Evolutionary conservation across 2,113 vertebrate genomes (phyloP).

Genomic region (Cyrtonyx montezumae): DNA sequence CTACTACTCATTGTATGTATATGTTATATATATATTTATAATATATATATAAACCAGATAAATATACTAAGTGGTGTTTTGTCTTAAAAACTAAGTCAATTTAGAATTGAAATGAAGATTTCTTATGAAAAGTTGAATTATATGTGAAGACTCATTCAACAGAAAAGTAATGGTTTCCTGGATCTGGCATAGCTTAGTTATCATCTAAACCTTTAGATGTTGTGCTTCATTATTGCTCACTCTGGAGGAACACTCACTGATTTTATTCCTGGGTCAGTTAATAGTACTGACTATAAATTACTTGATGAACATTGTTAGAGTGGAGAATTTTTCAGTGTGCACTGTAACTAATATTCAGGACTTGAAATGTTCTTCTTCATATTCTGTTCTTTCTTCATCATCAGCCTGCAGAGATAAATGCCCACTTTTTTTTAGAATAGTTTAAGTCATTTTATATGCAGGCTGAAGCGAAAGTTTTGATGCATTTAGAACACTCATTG

Average conservation of each 20-base stretch:
- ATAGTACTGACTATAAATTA: neutral
- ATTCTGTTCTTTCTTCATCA: slow-evolving; percentile 15
- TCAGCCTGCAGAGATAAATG: slow-evolving; percentile 40
- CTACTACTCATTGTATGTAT: neutral
- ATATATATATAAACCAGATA: neutral
- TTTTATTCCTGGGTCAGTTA: slow-evolving; percentile 6
- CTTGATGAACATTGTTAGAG: neutral
- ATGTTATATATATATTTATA: too few species aligned
- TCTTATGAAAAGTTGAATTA: neutral
- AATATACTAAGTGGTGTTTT: neutral
- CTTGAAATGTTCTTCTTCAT: slow-evolving; percentile 11
- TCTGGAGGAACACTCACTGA: neutral
- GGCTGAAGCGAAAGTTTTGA: slow-evolving; percentile 23
- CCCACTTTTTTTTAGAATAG: neutral
- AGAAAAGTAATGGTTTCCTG: neutral
- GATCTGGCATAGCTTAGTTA: neutral
- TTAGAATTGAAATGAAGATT: neutral
- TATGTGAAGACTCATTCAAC: neutral
- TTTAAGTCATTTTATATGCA: slow-evolving; percentile 25
- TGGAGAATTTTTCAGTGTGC: neutral
- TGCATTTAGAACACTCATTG: neutral
- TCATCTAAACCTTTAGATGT: neutral
- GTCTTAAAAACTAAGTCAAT: neutral
- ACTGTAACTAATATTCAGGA: neutral
- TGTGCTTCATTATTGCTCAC: neutral